Base-by-base conservation (phyloP, 2,888 invertebrate species). In the Ochropleura plecta region DNA sequence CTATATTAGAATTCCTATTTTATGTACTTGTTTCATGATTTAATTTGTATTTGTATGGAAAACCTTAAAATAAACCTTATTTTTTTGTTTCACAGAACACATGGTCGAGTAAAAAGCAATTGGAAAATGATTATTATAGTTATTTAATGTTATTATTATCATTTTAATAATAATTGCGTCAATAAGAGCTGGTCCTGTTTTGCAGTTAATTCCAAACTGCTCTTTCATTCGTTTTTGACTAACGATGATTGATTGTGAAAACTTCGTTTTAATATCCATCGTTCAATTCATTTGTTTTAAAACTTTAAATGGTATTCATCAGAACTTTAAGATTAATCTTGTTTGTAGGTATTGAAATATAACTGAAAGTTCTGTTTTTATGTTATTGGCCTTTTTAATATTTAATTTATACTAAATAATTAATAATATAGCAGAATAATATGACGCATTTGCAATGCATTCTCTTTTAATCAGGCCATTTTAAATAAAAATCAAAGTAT, bases 21-120 rank as follows among this genome's bases (percentile, higher is more conserved):
- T 3, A 30, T 20, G 20, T 55, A 12, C 20, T 30, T 20, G 18
- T 53, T n/a, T 53, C n/a, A 3, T n/a, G n/a, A 9, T n/a, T 16
- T 53, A 10, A 30, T 44, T 20, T 20, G 3, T 44, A 12, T 53
- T 51, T 40, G 9, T 14, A 7, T 30, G 12, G 8, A 16, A 30
- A 3, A 18, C 1, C 10, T 5, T 3, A 70, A 77, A 40, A 55
- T 20, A 14, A 46, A 30, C 1, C 4, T 20, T 2, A 6, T 49
- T 74, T 64, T 70, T 82, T 86, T 82, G 78, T 84, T 90, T 73
- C 75, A 77, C 91, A 96, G 96, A 96, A 78, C 96, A 96, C 90
- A 96, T 96, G 95, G 96, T 96, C 85, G 96, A 96, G 90, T 96
- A 91, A 93, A 89, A 18, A n/a, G 82, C 82, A 42, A 86, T 77